A percentile compares a stretch with the other conserved stretches of the same genome.
Evolutionary conservation across 2,888 invertebrate species (phyloP).

Genomic region (Drosophila recens): DNA sequence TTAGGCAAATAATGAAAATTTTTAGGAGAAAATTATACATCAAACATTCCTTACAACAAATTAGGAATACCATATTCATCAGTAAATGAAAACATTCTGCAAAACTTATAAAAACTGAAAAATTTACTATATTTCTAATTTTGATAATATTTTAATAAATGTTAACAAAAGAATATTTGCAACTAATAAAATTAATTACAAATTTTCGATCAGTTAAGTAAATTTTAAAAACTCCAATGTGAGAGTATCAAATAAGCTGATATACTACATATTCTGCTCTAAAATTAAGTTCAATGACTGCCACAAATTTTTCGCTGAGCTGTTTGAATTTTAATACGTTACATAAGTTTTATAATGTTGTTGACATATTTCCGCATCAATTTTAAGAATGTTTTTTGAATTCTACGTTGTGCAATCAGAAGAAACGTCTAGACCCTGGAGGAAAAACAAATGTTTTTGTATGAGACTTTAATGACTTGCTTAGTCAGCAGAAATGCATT

Average conservation of each 20-base stretch:
- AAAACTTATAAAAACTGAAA: no score
- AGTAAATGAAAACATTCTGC: no score
- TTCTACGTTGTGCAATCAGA: conserved; percentile 14
- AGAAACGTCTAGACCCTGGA: no score
- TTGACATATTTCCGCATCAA: conserved; percentile 16
- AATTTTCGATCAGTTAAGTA: no score
- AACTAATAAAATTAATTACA: no score
- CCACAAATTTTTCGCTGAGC: conserved; percentile 27
- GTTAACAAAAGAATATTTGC: no score
- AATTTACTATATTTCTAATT: no score
- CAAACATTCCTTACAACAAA: no score
- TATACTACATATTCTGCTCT: background rate
- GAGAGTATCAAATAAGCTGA: background rate
- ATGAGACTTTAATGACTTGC: background rate
- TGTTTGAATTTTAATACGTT: background rate
- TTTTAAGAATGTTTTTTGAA: background rate
- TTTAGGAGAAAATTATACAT: no score
- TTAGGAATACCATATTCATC: no score
- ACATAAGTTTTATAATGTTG: conserved; percentile 17
- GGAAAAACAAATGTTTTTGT: background rate
- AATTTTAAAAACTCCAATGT: background rate
- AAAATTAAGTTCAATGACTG: conserved; percentile 40
- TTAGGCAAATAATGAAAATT: background rate
- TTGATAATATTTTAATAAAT: no score
- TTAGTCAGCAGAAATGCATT: background rate